A percentile compares a stretch with the other conserved stretches of the same genome.
phyloP scores from a whole-genome alignment of 2,113 vertebrate species.

The Trichomycterus rosablanca region DNA sequence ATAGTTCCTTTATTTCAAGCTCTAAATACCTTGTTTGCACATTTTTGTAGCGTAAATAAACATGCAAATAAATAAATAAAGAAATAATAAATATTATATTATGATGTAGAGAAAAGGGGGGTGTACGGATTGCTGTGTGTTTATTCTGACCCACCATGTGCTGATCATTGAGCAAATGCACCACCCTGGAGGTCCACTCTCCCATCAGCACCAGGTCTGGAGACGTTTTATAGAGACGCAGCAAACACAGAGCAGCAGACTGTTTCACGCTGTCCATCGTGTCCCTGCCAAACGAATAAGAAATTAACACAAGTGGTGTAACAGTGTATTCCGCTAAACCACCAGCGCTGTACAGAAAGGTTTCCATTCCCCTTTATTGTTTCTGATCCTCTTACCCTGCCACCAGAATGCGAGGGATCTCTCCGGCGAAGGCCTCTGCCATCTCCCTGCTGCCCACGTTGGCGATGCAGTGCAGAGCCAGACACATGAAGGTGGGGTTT shows the following conservation, averaged over 20 bases:
- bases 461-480: conserved; percentile 89
- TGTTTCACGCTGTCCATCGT: conserved; percentile 95
- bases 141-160: conserved; percentile 87
- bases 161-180: conserved; percentile 88
- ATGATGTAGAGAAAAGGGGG: too few relatives aligned
- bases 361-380: neutral
- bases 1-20: too few relatives aligned
- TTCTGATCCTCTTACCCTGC: conserved; percentile 68
- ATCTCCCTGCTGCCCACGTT: conserved; percentile 91
- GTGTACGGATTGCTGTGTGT: too few relatives aligned
- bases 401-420: conserved; percentile 88
- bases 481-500: conserved; percentile 94
- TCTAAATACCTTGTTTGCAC: too few relatives aligned
- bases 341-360: too few relatives aligned
- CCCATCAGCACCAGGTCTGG: conserved; percentile 90
- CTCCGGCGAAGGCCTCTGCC: conserved; percentile 87
- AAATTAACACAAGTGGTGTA: too few relatives aligned
- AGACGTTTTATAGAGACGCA: conserved; percentile 87
- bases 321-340: too few relatives aligned
- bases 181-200: conserved; percentile 88
- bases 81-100: too few relatives aligned
- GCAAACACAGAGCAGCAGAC: conserved; percentile 84
- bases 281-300: conserved; percentile 61
- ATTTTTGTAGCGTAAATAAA: too few relatives aligned
- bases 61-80: too few relatives aligned